Conservation (phyloP, 2,797 vertebrate species). For the Hylomyscus alleni region DNA sequence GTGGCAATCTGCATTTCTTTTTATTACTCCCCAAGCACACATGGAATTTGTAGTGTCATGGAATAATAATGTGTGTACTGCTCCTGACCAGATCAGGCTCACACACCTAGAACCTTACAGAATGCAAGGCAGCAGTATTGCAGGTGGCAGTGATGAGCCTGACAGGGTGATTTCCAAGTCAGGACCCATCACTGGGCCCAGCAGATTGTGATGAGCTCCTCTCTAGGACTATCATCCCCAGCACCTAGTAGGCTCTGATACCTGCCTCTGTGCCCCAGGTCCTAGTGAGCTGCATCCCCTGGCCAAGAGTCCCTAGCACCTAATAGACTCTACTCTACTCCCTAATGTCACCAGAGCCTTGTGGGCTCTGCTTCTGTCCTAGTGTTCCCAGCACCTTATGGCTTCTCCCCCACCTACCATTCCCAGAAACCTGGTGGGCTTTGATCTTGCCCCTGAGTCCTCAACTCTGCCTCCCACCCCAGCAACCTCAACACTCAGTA, state of each 20-base stretch:
- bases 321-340: background rate
- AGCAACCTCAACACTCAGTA: background rate
- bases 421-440: background rate
- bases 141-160: background rate
- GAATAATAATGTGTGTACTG: background rate
- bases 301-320: background rate
- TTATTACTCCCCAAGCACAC: background rate
- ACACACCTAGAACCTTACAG: background rate
- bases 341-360: background rate
- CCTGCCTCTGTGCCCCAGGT: background rate
- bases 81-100: background rate
- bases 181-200: background rate
- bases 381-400: background rate
- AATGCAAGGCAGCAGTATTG: background rate
- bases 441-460: background rate
- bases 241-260: background rate
- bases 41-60: too few species aligned
- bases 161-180: background rate
- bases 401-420: background rate
- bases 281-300: background rate
- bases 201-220: background rate
- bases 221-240: too few species aligned
- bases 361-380: background rate
- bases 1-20: background rate
- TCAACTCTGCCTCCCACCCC: background rate